phyloP scores from a whole-genome alignment of 2,888 invertebrate species.

The Flexamia atlantica region DNA sequence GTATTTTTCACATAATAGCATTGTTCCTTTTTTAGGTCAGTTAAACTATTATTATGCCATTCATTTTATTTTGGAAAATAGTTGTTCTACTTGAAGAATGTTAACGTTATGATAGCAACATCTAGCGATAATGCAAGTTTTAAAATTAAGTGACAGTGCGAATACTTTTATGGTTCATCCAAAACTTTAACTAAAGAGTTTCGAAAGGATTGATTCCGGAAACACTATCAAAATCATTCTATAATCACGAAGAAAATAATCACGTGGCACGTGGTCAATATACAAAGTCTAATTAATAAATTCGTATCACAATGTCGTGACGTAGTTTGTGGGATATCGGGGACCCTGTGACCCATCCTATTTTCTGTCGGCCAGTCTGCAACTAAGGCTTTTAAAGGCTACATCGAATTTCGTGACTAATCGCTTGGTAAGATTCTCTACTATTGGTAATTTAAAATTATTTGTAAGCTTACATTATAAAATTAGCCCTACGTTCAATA shows the following conservation, averaged over 20 bases:
- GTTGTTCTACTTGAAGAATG: too few relatives aligned
- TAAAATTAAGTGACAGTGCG: too few relatives aligned
- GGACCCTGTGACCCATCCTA: constrained; percentile 15
- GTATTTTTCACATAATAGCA: too few relatives aligned
- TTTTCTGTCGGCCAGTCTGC: constrained; percentile 21
- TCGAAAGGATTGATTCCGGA: constrained; percentile 1
- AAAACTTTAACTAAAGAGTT: too few relatives aligned
- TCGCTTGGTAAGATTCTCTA: constrained; percentile 13
- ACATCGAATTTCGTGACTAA: not conserved
- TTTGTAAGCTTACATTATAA: not conserved
- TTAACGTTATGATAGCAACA: too few relatives aligned
- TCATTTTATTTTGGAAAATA: too few relatives aligned
- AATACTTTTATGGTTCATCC: too few relatives aligned
- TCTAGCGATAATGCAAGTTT: too few relatives aligned
- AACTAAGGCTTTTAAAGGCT: not conserved
- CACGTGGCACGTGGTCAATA: constrained; percentile 1
- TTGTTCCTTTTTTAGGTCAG: too few relatives aligned
- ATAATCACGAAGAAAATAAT: too few relatives aligned
- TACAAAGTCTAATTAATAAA: constrained; percentile 32
- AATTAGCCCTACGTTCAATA: not conserved
- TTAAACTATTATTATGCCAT: too few relatives aligned
- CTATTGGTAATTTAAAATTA: not conserved
- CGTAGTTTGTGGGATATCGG: constrained; percentile 1
- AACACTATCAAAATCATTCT: constrained; percentile 1
- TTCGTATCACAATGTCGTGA: constrained; percentile 15